Percentiles rank a stretch among this genome's conserved stretches.
Conservation (phyloP, 2,888 invertebrate species). For the Diarsia brunnea region DNA sequence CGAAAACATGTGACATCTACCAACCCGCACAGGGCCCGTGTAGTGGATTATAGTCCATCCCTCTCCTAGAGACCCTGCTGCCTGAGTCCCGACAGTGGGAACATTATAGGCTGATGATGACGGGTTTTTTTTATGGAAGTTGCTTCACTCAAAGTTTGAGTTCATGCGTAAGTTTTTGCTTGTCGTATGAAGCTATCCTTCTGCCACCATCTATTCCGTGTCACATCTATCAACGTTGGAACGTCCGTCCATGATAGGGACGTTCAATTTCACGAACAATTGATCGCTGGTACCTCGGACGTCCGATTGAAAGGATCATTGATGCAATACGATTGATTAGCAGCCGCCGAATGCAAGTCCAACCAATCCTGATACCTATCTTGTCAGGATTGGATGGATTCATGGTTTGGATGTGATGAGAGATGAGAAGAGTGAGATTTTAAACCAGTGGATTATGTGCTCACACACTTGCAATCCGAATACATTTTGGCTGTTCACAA, state of each 20-base stretch:
- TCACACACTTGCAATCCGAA: background rate
- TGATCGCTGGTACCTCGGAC: constrained; percentile 20
- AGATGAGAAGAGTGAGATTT: no score
- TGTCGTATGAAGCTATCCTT: background rate
- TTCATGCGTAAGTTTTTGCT: background rate
- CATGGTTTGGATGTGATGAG: background rate
- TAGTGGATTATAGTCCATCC: no score
- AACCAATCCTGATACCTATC: no score
- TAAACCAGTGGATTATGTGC: background rate
- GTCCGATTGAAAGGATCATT: constrained; percentile 7
- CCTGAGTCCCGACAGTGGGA: no score
- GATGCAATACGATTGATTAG: constrained; percentile 45
- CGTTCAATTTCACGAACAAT: constrained; percentile 48
- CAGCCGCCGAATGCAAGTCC: background rate
- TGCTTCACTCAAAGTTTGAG: no score
- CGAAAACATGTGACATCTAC: no score
- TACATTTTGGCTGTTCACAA: background rate
- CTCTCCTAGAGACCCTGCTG: no score
- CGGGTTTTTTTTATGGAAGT: no score
- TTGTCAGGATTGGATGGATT: background rate
- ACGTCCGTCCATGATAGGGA: constrained; percentile 21
- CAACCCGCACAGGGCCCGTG: no score
- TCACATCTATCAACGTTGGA: background rate
- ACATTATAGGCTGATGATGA: no score
- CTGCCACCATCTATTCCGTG: background rate